Conservation (phyloP, 2,113 vertebrate species). For the Phalacrocorax aristotelis region DNA sequence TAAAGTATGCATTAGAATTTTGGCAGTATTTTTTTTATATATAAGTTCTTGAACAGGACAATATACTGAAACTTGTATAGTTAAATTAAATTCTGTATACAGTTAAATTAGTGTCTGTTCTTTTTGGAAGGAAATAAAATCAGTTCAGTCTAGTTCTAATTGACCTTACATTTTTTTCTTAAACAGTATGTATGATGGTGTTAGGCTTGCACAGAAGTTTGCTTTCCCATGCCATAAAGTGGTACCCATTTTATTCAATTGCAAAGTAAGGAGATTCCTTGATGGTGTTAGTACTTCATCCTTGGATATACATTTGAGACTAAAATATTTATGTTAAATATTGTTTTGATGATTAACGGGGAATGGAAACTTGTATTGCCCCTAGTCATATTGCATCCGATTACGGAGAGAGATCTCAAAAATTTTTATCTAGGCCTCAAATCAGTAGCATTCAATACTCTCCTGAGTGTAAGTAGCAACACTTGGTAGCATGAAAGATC, state of each 20-base stretch:
- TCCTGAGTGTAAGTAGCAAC: not conserved
- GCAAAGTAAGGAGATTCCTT: not conserved
- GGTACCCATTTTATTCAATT: not conserved
- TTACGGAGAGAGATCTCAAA: not conserved
- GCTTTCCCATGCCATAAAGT: not conserved
- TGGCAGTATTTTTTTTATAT: conserved; percentile 27
- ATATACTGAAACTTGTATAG: conserved; percentile 59
- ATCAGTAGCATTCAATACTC: not conserved
- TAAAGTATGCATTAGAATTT: conserved; percentile 42
- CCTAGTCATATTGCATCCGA: not conserved
- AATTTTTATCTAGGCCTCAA: not conserved
- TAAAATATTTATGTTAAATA: not conserved
- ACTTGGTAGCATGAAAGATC: not conserved
- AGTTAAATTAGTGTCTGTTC: conserved; percentile 57
- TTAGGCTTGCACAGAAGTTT: not conserved
- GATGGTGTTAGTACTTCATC: not conserved
- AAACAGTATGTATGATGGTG: not conserved
- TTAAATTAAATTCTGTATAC: conserved; percentile 66
- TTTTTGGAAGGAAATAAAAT: conserved; percentile 61
- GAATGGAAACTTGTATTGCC: not conserved
- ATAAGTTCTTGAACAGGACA: conserved; percentile 50
- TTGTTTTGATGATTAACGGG: not conserved
- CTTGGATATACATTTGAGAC: not conserved
- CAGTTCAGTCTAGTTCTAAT: conserved; percentile 54
- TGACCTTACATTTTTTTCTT: conserved; percentile 33